Evolutionary conservation across 2,888 invertebrate species (phyloP), one percentile per base, ranked within the genome.

Genomic region (Rotaria sp.): DNA sequence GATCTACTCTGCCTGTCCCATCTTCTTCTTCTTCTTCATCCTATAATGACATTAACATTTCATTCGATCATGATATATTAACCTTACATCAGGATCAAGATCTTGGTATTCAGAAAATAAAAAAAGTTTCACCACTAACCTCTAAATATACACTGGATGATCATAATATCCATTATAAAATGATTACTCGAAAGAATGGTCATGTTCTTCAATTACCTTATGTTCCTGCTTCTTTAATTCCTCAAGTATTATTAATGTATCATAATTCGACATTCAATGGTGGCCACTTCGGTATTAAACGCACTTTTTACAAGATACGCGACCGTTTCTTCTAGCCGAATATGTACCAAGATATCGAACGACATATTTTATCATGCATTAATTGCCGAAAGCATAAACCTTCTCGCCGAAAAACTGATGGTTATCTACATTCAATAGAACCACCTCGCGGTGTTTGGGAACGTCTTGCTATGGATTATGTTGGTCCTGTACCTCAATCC

Each of bases 271-370:
- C 67, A 30, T 67, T 15, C 18, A 67, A 67, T 35, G 67, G 67
- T 67, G 84, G 21, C 45, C 84, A 84, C 35, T 84, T 84, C n/a
- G 84, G 84, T n/a, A 48, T 84, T 7, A n/a, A 84, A 84, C 84
- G 84, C 15, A 84, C 84, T 26, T 48, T 84, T 84, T 48, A 48
- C 7, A 84, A 48, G 45, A 41, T 84, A 24, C 45, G 48, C 7
- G 84, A 84, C 26, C 45, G 84, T 26, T 84, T n/a, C 26, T 84
- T 24, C 21, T 84, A 45, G 84, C 84, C 84, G 3, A 41, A 84
- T 7, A 84, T 84, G 48, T 48, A 48, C 10, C 8, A 24, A 18
- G 84, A 45, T n/a, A 48, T 84, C 8, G n/a, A 45, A 45, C n/a
- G 15, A 26, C 26, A 48, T 41, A n/a, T 41, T 18, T 48, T 8